These are phyloP conservation scores for Lampropteryx suffumata DNA, from an alignment of 2,888 invertebrate species.

Conservation along the genomic window DNA sequence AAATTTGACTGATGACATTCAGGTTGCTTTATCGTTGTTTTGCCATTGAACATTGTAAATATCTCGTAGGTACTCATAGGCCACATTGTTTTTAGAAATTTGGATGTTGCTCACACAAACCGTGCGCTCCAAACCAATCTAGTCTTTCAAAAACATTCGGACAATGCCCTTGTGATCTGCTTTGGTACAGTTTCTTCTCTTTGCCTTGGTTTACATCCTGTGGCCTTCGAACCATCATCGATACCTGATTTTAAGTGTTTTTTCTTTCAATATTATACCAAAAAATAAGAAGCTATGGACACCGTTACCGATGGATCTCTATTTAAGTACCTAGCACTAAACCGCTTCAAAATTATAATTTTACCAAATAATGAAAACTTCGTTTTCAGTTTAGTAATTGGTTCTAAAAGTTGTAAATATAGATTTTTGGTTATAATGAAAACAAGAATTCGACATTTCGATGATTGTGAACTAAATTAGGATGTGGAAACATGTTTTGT, in stretches of 20 bases:
- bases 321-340: conserved; percentile 47
- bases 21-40: conserved; percentile 51
- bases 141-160: conserved; percentile 63
- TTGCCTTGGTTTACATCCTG: conserved; percentile 22
- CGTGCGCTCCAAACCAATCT: conserved; percentile 66
- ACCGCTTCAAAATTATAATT: conserved; percentile 45
- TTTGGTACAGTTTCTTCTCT: conserved; percentile 21
- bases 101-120: conserved; percentile 22
- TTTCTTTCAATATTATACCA: conserved; percentile 78
- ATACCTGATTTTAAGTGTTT: conserved; percentile 75
- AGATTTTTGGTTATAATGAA: conserved; percentile 53
- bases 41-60: conserved; percentile 73
- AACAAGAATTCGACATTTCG: conserved; percentile 43
- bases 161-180: conserved; percentile 34
- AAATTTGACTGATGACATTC: conserved; percentile 64
- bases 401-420: conserved; percentile 71
- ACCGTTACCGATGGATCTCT: conserved; percentile 82
- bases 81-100: conserved; percentile 34
- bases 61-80: conserved; percentile 54
- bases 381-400: conserved; percentile 65
- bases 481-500: conserved; percentile 55
- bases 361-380: conserved; percentile 71
- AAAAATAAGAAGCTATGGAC: conserved; percentile 77
- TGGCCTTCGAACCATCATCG: conserved; percentile 53
- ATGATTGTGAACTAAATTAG: conserved; percentile 56